A percentile compares a stretch with the other conserved stretches of the same genome.
Evolutionary conservation across 2,113 vertebrate genomes (phyloP).

Genomic region (Centropus unirufus): DNA sequence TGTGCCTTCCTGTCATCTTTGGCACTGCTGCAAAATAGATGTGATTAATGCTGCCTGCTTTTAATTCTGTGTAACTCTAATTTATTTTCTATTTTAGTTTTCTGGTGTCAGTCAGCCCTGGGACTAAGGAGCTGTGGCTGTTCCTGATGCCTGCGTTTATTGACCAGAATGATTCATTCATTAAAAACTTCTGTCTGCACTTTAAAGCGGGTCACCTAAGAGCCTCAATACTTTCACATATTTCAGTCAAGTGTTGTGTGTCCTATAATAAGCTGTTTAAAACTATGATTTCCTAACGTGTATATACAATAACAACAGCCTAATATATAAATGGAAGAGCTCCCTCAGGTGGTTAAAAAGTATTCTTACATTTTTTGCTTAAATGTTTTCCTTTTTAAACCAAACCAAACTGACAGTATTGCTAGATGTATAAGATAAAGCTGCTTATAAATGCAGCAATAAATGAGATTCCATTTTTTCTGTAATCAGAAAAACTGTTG

Average conservation of each 20-base stretch:
- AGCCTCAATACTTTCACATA: not conserved
- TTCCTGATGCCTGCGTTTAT: not conserved
- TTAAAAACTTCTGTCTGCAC: not conserved
- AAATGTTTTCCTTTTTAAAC: not conserved
- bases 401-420: not conserved
- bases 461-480: not conserved
- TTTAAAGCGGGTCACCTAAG: not conserved
- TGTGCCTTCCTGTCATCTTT: not conserved
- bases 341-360: constrained; percentile 34
- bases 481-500: not conserved
- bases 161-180: not conserved
- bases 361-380: not conserved
- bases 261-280: not conserved
- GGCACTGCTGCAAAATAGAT: not conserved
- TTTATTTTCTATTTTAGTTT: not conserved
- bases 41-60: not conserved
- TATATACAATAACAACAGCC: not conserved
- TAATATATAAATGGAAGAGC: not conserved
- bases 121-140: not conserved
- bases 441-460: not conserved
- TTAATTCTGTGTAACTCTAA: not conserved
- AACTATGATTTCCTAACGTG: not conserved
- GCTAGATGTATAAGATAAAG: not conserved
- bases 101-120: not conserved
- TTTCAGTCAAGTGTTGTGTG: not conserved